Evolutionary conservation across 2,113 vertebrate genomes (phyloP).

Genomic region (Corvus moneduloides): DNA sequence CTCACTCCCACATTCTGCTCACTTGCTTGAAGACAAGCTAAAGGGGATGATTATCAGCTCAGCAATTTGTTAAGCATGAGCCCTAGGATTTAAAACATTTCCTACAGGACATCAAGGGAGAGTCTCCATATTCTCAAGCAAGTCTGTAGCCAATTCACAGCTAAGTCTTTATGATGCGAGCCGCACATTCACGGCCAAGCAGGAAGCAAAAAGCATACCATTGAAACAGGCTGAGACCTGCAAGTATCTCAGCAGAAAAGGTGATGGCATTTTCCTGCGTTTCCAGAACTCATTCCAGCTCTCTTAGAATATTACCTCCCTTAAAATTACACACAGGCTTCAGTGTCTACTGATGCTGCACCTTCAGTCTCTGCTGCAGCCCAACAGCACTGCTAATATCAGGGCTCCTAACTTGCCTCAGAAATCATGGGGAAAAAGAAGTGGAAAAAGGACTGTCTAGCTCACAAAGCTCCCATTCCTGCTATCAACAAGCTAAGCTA

Average conservation of each 20-base stretch:
- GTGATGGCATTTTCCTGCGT: neutral
- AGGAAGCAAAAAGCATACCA: neutral
- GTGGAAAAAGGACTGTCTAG: neutral
- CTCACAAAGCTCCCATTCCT: neutral
- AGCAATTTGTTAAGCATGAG: neutral
- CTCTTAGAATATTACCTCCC: too few species aligned
- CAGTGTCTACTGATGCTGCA: neutral
- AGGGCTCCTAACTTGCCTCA: neutral
- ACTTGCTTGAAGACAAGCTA: neutral
- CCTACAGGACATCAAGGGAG: neutral
- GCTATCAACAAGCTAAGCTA: neutral
- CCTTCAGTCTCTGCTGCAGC: neutral
- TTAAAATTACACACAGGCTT: neutral
- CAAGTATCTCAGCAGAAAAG: neutral
- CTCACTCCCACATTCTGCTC: neutral
- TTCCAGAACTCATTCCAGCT: neutral
- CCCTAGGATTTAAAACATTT: neutral
- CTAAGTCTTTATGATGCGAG: neutral
- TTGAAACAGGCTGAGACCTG: neutral
- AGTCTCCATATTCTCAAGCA: neutral
- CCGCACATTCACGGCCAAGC: neutral
- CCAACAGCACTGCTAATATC: neutral
- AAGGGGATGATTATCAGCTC: neutral
- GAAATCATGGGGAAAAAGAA: neutral
- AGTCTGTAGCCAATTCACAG: neutral